These are phyloP conservation scores for Catocala sponsa DNA, from an alignment of 2,888 invertebrate species.

Conservation along the genomic window DNA sequence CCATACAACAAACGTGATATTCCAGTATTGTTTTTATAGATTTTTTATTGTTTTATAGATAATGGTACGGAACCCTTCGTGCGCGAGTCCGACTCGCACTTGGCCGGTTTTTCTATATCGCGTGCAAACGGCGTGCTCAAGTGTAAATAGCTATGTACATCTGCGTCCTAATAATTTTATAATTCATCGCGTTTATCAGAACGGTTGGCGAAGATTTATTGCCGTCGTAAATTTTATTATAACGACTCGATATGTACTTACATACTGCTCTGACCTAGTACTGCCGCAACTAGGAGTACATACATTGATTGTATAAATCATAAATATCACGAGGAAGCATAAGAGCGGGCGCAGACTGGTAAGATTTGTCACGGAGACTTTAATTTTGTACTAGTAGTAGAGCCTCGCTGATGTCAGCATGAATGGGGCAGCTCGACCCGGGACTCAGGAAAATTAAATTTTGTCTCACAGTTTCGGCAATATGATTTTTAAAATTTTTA, in stretches of 20 bases:
- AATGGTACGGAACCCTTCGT: too few species aligned
- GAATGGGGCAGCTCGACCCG: too few species aligned
- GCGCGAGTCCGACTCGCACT: too few species aligned
- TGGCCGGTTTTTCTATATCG: conserved; percentile 2
- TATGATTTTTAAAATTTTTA: too few species aligned
- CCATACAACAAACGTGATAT: too few species aligned
- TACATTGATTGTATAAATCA: neutral
- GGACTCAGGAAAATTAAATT: too few species aligned
- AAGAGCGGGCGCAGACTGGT: neutral
- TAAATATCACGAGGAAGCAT: conserved; percentile 6
- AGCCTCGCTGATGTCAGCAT: too few species aligned
- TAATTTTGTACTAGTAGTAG: too few species aligned
- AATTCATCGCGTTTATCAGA: conserved; percentile 47
- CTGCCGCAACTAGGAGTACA: neutral
- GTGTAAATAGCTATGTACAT: conserved; percentile 17
- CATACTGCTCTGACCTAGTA: conserved; percentile 28
- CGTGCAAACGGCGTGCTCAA: neutral
- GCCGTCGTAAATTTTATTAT: conserved; percentile 36
- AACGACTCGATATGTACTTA: conserved; percentile 26
- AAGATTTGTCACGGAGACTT: too few species aligned
- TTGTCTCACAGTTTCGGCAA: too few species aligned
- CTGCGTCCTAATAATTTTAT: conserved; percentile 35
- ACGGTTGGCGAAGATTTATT: conserved; percentile 38
- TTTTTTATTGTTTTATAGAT: too few species aligned
- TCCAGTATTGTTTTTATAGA: too few species aligned